Evolutionary conservation across 1,140 invertebrate genomes (phyloP).

Genomic region (Brachionus manjavacas): DNA sequence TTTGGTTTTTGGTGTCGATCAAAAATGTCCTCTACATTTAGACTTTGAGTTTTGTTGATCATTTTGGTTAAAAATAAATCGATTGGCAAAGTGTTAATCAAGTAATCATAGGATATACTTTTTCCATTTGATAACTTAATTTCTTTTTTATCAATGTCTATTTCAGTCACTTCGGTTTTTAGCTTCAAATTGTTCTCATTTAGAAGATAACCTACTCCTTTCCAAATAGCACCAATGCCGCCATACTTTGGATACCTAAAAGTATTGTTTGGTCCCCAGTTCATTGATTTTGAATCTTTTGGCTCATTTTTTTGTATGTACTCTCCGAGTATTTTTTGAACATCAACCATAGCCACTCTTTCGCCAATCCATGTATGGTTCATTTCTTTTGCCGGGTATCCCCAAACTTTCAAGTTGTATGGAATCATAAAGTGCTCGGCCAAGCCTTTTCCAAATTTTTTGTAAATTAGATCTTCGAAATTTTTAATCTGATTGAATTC

Average conservation of each 20-base stretch:
- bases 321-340: background rate
- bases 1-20: background rate
- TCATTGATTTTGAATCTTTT: constrained; percentile 47
- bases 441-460: constrained; percentile 23
- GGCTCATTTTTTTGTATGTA: constrained; percentile 46
- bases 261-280: constrained; percentile 51
- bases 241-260: constrained; percentile 52
- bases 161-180: constrained; percentile 45
- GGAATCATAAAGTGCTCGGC: background rate
- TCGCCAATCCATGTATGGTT: constrained; percentile 10
- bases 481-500: background rate
- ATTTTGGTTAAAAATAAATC: background rate
- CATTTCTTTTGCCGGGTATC: background rate
- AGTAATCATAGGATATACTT: background rate
- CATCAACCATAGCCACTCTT: background rate
- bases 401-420: constrained; percentile 23
- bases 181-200: constrained; percentile 49
- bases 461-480: background rate
- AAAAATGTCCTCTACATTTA: background rate
- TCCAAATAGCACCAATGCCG: constrained; percentile 52
- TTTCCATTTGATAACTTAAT: background rate
- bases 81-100: background rate
- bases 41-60: background rate
- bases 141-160: constrained; percentile 17
- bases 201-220: constrained; percentile 48